Evolutionary conservation across 2,113 vertebrate species (phyloP).

Genomic region (Erythrocebus patas): DNA sequence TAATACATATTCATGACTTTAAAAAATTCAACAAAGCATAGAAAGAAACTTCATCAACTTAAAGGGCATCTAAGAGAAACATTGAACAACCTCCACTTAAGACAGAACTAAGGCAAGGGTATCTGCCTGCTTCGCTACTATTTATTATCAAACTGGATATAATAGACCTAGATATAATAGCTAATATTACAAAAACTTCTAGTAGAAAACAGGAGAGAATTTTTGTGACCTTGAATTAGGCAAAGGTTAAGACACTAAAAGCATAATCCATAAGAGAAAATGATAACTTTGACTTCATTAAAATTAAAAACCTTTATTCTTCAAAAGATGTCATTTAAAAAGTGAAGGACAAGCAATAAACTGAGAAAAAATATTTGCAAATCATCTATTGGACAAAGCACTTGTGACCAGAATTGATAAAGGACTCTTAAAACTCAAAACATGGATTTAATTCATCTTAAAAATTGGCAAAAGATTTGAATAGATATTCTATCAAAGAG

Average conservation of each 20-base stretch:
- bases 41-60: neutral
- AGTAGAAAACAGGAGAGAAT: neutral
- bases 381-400: neutral
- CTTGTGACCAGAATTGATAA: neutral
- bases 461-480: neutral
- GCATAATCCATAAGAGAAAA: neutral
- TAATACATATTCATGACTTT: neutral
- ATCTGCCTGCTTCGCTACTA: neutral
- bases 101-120: neutral
- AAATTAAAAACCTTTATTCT: neutral
- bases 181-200: neutral
- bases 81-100: neutral
- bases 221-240: neutral
- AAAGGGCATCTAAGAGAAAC: neutral
- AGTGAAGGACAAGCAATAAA: neutral
- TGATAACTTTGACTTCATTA: neutral
- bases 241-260: neutral
- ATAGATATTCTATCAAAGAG: neutral
- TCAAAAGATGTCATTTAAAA: neutral
- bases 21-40: neutral
- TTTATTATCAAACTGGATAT: neutral
- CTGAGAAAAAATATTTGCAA: neutral
- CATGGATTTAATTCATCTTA: neutral
- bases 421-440: slow-evolving; percentile 1
- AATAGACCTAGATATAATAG: neutral